These are phyloP conservation scores for Cliona cf. orientalis DNA, from an alignment of 37 sponge, comb jelly and placozoan species.

Conservation along the genomic window DNA sequence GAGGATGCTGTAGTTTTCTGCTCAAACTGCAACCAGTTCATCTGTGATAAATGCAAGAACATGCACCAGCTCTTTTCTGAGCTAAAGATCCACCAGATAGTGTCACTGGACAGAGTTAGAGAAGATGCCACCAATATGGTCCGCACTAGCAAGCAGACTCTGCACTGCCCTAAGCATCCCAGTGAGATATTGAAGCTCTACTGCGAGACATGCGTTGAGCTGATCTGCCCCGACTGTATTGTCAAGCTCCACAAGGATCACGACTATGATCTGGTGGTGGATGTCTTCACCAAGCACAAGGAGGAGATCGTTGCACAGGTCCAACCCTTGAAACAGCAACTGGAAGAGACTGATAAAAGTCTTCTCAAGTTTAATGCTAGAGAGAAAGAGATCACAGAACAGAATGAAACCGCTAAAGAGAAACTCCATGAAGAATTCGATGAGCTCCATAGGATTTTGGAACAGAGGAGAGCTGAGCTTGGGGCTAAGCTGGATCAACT, in stretches of 20 bases:
- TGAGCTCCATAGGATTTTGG: background rate
- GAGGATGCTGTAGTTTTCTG: conserved; percentile 23
- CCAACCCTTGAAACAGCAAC: conserved; percentile 15
- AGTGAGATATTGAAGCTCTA: conserved; percentile 9
- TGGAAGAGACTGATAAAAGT: background rate
- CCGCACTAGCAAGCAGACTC: background rate
- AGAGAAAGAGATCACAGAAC: conserved; percentile 1
- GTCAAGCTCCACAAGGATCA: conserved; percentile 20
- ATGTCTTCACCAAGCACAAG: conserved; percentile 20
- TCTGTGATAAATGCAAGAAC: conserved; percentile 18
- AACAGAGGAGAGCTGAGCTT: conserved; percentile 22
- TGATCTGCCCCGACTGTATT: conserved; percentile 42
- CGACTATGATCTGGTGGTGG: conserved; percentile 17
- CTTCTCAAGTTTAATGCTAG: background rate
- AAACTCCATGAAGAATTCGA: conserved; percentile 2
- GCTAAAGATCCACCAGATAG: conserved; percentile 3
- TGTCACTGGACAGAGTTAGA: background rate
- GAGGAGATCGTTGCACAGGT: background rate
- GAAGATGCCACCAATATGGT: background rate
- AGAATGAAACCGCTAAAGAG: background rate
- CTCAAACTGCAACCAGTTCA: conserved; percentile 44
- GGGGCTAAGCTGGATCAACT: background rate
- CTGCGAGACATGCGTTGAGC: conserved; percentile 51
- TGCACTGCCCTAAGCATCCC: conserved; percentile 8
- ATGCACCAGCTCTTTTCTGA: conserved; percentile 28